These are phyloP conservation scores for Eupithecia pulchellata DNA, from an alignment of 2,888 invertebrate genomes.

Conservation along the genomic window DNA sequence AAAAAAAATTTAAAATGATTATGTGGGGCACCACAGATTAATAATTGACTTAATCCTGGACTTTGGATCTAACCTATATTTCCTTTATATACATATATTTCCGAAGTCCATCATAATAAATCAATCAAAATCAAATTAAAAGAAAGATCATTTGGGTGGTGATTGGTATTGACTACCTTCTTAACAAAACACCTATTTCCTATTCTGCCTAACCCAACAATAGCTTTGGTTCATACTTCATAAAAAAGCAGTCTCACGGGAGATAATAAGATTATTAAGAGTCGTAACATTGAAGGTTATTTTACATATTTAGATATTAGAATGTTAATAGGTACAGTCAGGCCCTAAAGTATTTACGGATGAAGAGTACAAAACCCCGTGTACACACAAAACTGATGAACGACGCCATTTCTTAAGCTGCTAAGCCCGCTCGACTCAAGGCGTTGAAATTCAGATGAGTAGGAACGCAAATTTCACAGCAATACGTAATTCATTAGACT, in stretches of 20 bases:
- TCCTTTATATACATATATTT: too few relatives aligned
- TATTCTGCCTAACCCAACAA: not conserved
- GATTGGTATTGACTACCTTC: not conserved
- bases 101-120: too few relatives aligned
- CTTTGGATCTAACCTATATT: too few relatives aligned
- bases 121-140: too few relatives aligned
- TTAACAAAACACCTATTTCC: not conserved
- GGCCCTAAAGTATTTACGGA: not conserved
- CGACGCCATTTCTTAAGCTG: not conserved
- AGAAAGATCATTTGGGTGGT: too few relatives aligned
- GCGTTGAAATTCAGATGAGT: too few relatives aligned
- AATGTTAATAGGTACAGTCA: not conserved
- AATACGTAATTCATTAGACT: too few relatives aligned
- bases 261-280: not conserved
- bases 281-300: not conserved
- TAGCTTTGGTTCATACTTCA: slow-evolving; percentile 1
- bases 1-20: not conserved
- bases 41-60: too few relatives aligned
- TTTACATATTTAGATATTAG: not conserved
- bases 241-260: not conserved
- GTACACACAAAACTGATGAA: not conserved
- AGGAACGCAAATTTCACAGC: too few relatives aligned
- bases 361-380: not conserved
- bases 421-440: too few relatives aligned
- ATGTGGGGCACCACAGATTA: too few relatives aligned